Evolutionary conservation across 2,797 vertebrate genomes (phyloP), one percentile per base, ranked within the genome.

Genomic region (Atherinosoma microstoma): DNA sequence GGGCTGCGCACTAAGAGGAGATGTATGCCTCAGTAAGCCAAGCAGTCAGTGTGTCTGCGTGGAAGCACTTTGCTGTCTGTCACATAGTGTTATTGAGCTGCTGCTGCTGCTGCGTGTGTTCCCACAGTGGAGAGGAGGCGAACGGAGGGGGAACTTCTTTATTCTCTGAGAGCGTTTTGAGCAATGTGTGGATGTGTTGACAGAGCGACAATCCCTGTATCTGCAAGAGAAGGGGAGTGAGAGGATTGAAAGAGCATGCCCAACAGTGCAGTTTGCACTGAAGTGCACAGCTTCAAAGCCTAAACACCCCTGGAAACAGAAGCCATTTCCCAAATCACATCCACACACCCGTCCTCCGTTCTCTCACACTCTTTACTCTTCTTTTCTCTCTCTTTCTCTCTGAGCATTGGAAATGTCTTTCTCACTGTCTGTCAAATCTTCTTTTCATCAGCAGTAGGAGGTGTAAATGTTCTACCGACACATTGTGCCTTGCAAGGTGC

Each of bases 311-410:
- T 86, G 82, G 78, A 90, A 89, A 91, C 84, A 92, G 90, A 90
- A 92, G 82, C 90, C 80, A 90, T 94, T 94, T 92, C 90, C 83
- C 67, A 88, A 89, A 91, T 87, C 82, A 77, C 84, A 87, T 73
- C 63, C 85, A 70, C 15, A 4, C 51, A 73, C 51, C 69, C 80
- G 57, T 73, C 59, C 60, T 68, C 62, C 76, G 18, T 67, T 78
- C 60, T 78, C 57, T 76, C 84, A 75, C 49, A 45, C 65, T 83
- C 67, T 69, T 13, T 74, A 47, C 45, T 47, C 36, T 27, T 56
- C 40, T 77, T 29, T 42, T 35, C 13, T n/a, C 38, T 16, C 18
- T 69, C 38, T 70, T 61, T 83, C 72, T 81, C 74, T 78, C 57
- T 51, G 71, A 65, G 58, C 71, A 35, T 51, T 24, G 22, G 47